Evolutionary conservation across 2,797 vertebrate species (phyloP), one percentile per base, ranked within the genome.

Genomic region (Aplochiton taeniatus): DNA sequence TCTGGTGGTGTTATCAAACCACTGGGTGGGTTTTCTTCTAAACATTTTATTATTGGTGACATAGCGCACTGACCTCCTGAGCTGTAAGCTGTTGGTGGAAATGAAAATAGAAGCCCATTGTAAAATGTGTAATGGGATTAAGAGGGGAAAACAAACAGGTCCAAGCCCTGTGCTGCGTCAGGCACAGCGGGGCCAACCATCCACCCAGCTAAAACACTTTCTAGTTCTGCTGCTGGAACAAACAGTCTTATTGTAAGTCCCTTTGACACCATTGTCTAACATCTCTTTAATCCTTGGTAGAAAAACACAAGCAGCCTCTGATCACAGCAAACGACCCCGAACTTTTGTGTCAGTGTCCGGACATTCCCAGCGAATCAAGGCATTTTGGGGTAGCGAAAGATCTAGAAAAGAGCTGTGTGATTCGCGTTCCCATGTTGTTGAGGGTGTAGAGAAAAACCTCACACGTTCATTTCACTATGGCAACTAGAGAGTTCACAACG

Each of bases 221-320:
- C 31, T 18, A 50, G 19, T 73, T 54, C 68, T 73, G 60, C 64
- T 60, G 60, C 73, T 47, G 60, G 59, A 51, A 49, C 18, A 49
- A 72, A 72, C 72, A 80, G 64, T 84, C 75, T 88, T 87, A 80
- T 85, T 76, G 81, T 78, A 81, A 82, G 79, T 81, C 70, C 74
- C 78, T 79, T 83, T 69, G 82, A 72, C 70, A 47, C 83, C 75
- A 88, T 90, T 90, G 87, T 90, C 80, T 85, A 70, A 72, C 61
- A 60, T 74, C 45, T 74, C 85, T 88, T 90, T 89, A 69, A 87
- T 85, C 77, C 77, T 43, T n/a, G 58, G 59, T 62, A 79, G 81
- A 77, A 53, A 53, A 53, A 68, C 78, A 73, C 74, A 70, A 76
- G 18, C 58, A 42, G 20, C 69, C 57, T 80, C 18, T 53, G 80